These are phyloP conservation scores for Acropora yongei DNA, from an alignment of 64 coral and sea anemone species.

Conservation along the genomic window DNA sequence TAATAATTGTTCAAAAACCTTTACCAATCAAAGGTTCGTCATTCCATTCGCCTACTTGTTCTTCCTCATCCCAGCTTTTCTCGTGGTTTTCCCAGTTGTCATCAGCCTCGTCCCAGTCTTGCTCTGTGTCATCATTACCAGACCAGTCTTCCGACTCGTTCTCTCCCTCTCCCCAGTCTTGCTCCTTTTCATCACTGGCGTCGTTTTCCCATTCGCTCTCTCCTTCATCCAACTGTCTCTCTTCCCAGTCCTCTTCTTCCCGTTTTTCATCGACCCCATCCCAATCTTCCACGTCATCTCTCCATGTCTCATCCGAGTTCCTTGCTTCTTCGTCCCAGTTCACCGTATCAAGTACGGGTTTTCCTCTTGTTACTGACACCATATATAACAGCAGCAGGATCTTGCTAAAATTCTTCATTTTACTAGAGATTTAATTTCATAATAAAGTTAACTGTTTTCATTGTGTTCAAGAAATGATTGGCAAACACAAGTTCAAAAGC, in stretches of 20 bases:
- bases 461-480: not conserved
- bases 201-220: not conserved
- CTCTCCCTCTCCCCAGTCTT: not conserved
- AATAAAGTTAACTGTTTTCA: not conserved
- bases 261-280: not conserved
- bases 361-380: not conserved
- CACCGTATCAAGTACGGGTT: not conserved
- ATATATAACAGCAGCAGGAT: not conserved
- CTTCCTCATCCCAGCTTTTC: not conserved
- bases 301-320: no score
- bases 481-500: no score
- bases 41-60: not conserved
- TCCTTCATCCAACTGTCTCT: not conserved
- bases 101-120: not conserved
- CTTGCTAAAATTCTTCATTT: constrained; percentile 1
- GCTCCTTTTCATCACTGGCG: no score
- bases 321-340: not conserved
- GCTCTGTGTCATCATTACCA: not conserved
- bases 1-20: no score
- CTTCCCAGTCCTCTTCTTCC: not conserved
- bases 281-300: no score
- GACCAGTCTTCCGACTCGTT: no score
- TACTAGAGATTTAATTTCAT: not conserved
- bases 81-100: constrained; percentile 3
- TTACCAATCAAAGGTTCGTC: not conserved